Conservation (phyloP, 2,113 vertebrate species). For the Chelonoidis abingdonii region DNA sequence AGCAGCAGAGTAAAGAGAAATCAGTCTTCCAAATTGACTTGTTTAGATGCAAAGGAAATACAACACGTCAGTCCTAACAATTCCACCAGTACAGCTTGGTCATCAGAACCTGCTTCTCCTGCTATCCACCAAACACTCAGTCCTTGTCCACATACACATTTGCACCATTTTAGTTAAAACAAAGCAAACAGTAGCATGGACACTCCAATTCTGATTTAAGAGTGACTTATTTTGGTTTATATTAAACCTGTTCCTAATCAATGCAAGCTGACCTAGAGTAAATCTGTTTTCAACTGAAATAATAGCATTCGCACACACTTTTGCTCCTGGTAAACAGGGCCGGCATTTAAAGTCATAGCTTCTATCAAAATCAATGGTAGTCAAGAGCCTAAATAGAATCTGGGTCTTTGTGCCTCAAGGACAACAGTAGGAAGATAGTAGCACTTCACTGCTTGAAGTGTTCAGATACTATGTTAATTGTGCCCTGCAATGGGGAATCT, state of each 20-base stretch:
- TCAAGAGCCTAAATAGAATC: not conserved
- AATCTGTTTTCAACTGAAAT: not conserved
- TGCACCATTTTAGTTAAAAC: conserved; percentile 11
- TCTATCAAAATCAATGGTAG: not conserved
- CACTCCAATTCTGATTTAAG: not conserved
- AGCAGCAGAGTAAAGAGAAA: not conserved
- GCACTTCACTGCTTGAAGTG: not conserved
- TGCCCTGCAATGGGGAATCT: not conserved
- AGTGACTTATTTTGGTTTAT: not conserved
- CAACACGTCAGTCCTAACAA: conserved; percentile 6
- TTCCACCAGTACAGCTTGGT: not conserved
- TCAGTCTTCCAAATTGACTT: conserved; percentile 29
- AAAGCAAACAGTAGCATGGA: conserved; percentile 29
- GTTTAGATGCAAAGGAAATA: conserved; percentile 20
- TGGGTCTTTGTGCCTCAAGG: not conserved
- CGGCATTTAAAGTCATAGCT: not conserved
- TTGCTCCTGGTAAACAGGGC: not conserved
- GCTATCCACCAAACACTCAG: conserved; percentile 34
- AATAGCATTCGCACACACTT: not conserved
- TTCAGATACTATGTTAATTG: not conserved
- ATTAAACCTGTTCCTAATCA: not conserved
- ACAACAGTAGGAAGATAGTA: not conserved
- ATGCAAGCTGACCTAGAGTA: not conserved
- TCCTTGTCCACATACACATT: not conserved
- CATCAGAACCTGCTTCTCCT: conserved; percentile 37